phyloP scores from a whole-genome alignment of 37 sponge, comb jelly and placozoan species.

The Spongilla lacustris region DNA sequence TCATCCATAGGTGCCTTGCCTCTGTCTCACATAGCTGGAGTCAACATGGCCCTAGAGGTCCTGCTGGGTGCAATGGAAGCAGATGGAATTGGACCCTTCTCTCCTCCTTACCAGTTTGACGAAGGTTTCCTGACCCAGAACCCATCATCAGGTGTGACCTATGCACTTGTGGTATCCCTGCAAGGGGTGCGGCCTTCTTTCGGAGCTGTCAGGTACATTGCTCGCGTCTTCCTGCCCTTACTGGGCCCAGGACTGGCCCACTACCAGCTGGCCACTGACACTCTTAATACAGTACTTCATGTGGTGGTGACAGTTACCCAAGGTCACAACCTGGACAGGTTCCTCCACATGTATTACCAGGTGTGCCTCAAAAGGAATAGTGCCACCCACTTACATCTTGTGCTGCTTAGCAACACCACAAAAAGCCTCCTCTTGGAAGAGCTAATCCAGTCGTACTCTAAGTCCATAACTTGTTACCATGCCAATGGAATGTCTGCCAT shows the following conservation, averaged over 20 bases:
- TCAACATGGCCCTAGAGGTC: slow-evolving; percentile 52
- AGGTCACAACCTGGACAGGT: not conserved
- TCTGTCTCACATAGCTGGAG: not conserved
- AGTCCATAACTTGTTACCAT: slow-evolving; percentile 3
- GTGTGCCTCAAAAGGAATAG: slow-evolving; percentile 16
- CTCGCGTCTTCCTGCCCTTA: slow-evolving; percentile 56
- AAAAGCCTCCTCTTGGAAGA: not conserved
- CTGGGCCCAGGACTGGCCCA: slow-evolving; percentile 47
- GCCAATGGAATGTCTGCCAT: slow-evolving; percentile 2
- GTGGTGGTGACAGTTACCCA: slow-evolving; percentile 16
- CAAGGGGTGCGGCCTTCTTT: not conserved
- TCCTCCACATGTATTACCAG: slow-evolving; percentile 37
- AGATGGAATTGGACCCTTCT: not conserved
- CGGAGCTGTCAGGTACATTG: slow-evolving; percentile 23
- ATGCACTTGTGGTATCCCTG: slow-evolving; percentile 45
- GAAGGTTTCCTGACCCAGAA: slow-evolving; percentile 52
- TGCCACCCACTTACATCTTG: slow-evolving; percentile 41
- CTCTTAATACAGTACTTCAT: not conserved
- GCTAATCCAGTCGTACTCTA: slow-evolving; percentile 5
- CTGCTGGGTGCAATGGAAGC: slow-evolving; percentile 30
- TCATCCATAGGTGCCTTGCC: slow-evolving; percentile 32
- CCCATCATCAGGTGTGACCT: slow-evolving; percentile 50
- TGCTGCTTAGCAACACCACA: slow-evolving; percentile 2
- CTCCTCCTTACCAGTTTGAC: slow-evolving; percentile 40
- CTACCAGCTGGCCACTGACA: not conserved